Percentiles rank a stretch among this genome's conserved stretches.
These are phyloP conservation scores for Palaemon carinicauda DNA, from an alignment of 1,140 invertebrate species.

Conservation along the genomic window DNA sequence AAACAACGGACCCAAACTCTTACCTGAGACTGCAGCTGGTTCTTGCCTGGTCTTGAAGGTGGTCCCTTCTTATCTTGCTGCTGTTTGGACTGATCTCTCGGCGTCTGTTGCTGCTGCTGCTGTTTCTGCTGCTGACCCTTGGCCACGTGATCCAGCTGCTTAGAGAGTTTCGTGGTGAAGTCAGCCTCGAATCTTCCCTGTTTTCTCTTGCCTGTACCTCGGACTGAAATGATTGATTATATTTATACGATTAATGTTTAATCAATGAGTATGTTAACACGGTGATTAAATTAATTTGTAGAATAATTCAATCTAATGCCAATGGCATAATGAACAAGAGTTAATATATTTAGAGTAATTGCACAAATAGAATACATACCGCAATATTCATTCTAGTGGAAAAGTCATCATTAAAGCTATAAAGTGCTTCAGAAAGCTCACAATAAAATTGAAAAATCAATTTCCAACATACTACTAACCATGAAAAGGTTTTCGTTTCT, in stretches of 20 bases:
- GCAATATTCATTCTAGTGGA: no score
- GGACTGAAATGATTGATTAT: background rate
- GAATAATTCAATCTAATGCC: background rate
- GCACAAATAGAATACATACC: no score
- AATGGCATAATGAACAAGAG: no score
- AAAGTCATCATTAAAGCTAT: no score
- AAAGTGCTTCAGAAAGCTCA: no score
- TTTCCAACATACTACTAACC: no score
- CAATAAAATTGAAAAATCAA: no score
- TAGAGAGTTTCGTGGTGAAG: conserved; percentile 45
- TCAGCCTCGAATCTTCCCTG: conserved; percentile 43
- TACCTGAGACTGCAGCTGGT: conserved; percentile 26
- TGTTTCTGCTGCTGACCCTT: conserved; percentile 44
- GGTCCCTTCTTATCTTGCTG: conserved; percentile 19
- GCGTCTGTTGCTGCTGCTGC: conserved; percentile 23
- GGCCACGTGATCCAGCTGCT: conserved; percentile 43
- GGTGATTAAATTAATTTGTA: background rate
- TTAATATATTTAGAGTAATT: no score
- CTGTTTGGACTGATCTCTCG: background rate
- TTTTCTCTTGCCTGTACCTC: conserved; percentile 10
- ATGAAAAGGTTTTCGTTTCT: no score
- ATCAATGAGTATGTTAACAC: background rate
- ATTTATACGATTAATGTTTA: no score
- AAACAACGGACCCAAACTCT: no score
- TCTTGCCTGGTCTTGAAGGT: background rate